phyloP scores from a whole-genome alignment of 1,140 invertebrate genomes.

The Leucophenga varia region DNA sequence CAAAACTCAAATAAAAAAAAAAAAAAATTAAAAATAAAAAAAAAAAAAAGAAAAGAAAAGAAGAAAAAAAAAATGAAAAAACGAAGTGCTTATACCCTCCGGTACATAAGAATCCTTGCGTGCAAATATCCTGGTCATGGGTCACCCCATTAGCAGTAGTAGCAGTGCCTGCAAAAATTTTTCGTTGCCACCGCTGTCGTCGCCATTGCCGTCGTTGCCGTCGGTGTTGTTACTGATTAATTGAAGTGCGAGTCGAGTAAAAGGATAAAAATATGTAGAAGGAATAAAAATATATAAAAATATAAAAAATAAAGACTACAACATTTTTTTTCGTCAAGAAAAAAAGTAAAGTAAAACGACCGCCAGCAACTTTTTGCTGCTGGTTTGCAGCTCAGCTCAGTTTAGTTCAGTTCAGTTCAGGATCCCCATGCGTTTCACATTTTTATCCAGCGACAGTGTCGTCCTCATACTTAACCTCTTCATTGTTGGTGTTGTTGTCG shows the following conservation, averaged over 20 bases:
- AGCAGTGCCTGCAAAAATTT: not conserved
- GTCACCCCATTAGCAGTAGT: not conserved
- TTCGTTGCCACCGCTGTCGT: not conserved
- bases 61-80: too few species aligned
- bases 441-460: too few species aligned
- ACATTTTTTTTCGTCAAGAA: constrained; percentile 37
- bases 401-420: too few species aligned
- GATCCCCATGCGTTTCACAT: too few species aligned
- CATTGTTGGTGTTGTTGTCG: not conserved
- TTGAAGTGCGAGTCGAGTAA: constrained; percentile 47
- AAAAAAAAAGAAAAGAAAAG: too few species aligned
- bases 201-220: not conserved
- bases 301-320: constrained; percentile 33
- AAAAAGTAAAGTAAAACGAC: not conserved
- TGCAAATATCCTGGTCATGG: not conserved
- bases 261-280: constrained; percentile 24
- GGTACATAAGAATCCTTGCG: too few species aligned
- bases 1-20: not conserved
- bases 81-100: too few species aligned
- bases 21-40: constrained; percentile 2
- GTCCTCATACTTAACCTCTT: too few species aligned
- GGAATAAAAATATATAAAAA: constrained; percentile 9
- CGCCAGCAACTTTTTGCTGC: too few species aligned
- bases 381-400: not conserved
- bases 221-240: constrained; percentile 38